Evolutionary conservation across 2,113 vertebrate species (phyloP), one percentile per base, ranked within the genome.

Genomic region (Peromyscus leucopus): DNA sequence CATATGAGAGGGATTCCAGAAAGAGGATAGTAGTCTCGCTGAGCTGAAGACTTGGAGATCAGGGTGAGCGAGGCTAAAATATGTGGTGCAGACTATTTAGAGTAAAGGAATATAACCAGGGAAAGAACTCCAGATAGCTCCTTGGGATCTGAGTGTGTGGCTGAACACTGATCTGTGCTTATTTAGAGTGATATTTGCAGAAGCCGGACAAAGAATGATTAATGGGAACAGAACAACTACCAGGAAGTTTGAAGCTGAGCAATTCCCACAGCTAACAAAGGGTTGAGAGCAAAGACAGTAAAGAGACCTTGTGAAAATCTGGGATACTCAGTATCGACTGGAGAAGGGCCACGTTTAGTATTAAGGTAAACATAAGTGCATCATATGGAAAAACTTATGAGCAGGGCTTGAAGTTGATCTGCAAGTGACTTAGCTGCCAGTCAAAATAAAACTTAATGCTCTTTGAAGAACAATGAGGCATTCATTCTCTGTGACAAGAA

Each of bases 241-340:
- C 61, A 55, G 57, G 33, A 26, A 82, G 3, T 22, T 76, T 4
- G 46, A 90, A 82, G n/a, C 28, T 28, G 28, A 90, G 71, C 28
- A 76, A 21, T 92, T 79, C 12, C 31, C 33, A 87, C 24, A 71
- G n/a, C 57, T 89, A 85, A 85, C 57, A 59, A 26, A 86, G 11
- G 76, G 33, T 55, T 90, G 39, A 1, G 6, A 61, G 83, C 55
- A 71, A 84, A 71, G 42, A 82, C 17, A 67, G 46, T 55, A 39
- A 93, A 76, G 83, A 75, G 67, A 88, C 21, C 42, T 85, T 80
- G 16, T 80, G 85, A 72, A 88, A n/a, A 57, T 75, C 31, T 90
- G 31, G 72, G 85, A 65, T n/a, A 61, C 65, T 93, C 26, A 93
- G 5, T 83, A 76, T 71, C 89, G 76, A 79, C 31, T 63, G 28